Evolutionary conservation across 2,797 vertebrate species (phyloP), one percentile per base, ranked within the genome.

Genomic region (Spea hammondii): DNA sequence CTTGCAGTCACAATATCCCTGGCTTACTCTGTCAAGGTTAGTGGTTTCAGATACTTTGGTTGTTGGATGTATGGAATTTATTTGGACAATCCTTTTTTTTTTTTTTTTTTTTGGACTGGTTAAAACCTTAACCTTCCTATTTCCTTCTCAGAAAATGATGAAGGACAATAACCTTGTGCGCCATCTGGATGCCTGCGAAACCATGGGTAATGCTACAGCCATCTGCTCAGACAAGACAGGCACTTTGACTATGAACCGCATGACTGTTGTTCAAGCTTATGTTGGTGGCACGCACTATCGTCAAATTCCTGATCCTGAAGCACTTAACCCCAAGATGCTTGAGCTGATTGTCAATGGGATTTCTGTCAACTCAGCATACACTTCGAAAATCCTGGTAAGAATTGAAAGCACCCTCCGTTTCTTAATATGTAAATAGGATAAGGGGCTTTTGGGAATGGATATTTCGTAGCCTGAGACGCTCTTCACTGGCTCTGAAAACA

Each of bases 191-290:
- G 97, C 97, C 0, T 99, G 97, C 0, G 98, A 99, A 88, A 99
- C 96, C 1, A 99, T 99, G 97, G 96, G 97, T 82, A 99, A 98
- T 0, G 97, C 98, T 83, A 99, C 98, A 0, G 97, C 98, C 85
- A 99, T 99, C 89, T 99, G 98, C 86, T 99, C 97, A 0, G 98
- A 99, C 88, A 99, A 99, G 90, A 99, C 97, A 0, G 97, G 98
- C 62, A 99, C 98, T 0, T 86, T 99, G 82, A 99, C 97, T 83
- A 98, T 95, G 93, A 99, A 99, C 90, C 95, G 97, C 79, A 99
- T 99, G 98, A 99, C 95, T 0, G 97, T 99, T 90, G 96, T 99
- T 9, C 96, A 99, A 87, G 95, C 92, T 0, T 97, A 91, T 5
- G 12, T 97, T 0, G 95, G 95, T 0, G 93, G 94, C 84, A 93